phyloP scores from a whole-genome alignment of 2,888 invertebrate genomes.

The Hololepta plana region DNA sequence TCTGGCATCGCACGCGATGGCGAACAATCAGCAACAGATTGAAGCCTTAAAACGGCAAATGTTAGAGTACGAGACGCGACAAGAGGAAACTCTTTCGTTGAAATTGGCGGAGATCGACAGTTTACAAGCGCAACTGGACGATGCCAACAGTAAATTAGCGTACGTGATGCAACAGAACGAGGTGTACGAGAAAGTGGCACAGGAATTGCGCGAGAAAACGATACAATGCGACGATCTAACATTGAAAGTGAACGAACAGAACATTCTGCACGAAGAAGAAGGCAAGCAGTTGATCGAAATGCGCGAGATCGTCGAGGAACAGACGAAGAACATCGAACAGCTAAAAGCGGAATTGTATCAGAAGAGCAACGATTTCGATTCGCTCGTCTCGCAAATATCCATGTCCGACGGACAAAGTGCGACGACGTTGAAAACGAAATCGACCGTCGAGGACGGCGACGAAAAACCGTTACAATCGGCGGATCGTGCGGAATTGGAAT shows the following conservation, averaged over 20 bases:
- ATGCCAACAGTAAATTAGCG: constrained; percentile 9
- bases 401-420: constrained; percentile 11
- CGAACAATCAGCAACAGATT: constrained; percentile 13
- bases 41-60: constrained; percentile 13
- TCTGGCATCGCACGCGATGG: constrained; percentile 11
- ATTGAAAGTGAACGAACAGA: constrained; percentile 34
- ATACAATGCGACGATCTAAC: constrained; percentile 33
- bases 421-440: constrained; percentile 13
- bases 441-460: constrained; percentile 8
- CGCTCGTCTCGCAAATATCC: constrained; percentile 24
- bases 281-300: constrained; percentile 36
- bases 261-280: constrained; percentile 34
- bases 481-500: constrained; percentile 48
- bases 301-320: constrained; percentile 42
- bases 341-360: constrained; percentile 47
- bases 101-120: constrained; percentile 19
- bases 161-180: constrained; percentile 6
- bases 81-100: constrained; percentile 16
- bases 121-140: constrained; percentile 15
- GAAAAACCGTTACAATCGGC: constrained; percentile 18
- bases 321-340: constrained; percentile 55
- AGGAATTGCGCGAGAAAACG: constrained; percentile 31
- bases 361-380: constrained; percentile 39
- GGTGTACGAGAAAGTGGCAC: constrained; percentile 7
- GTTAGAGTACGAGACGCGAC: constrained; percentile 11